phyloP scores from a whole-genome alignment of 2,888 invertebrate genomes.

The Eumerus sabulonum region DNA sequence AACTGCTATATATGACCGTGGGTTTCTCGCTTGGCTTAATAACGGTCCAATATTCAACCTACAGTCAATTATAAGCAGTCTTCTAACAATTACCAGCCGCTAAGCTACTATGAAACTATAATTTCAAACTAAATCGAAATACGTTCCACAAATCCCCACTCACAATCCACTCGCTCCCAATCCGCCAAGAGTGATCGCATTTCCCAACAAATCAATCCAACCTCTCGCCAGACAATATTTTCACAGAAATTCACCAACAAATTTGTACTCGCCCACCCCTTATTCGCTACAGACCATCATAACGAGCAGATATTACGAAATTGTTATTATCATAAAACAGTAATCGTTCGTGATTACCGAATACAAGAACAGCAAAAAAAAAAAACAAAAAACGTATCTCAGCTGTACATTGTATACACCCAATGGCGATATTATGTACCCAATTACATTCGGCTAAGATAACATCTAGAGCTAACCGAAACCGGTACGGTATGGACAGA shows the following conservation, averaged over 20 bases:
- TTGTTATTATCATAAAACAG: constrained; percentile 27
- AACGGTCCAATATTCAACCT: too few species aligned
- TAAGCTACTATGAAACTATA: not conserved
- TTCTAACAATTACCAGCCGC: too few species aligned
- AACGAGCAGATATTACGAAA: constrained; percentile 14
- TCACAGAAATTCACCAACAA: not conserved
- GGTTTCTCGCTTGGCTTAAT: too few species aligned
- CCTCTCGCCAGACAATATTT: too few species aligned
- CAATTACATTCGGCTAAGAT: constrained; percentile 47
- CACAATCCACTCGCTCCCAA: not conserved
- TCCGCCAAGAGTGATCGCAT: too few species aligned
- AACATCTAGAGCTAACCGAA: constrained; percentile 40
- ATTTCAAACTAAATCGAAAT: not conserved
- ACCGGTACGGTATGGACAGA: constrained; percentile 57
- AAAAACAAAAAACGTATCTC: too few species aligned
- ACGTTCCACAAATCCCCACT: not conserved
- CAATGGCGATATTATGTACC: constrained; percentile 28
- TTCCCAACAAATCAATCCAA: too few species aligned
- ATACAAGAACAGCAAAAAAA: too few species aligned
- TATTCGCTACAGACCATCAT: not conserved
- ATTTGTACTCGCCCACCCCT: not conserved
- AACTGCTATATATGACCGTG: too few species aligned
- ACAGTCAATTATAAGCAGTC: too few species aligned
- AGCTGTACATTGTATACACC: too few species aligned
- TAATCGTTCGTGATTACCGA: constrained; percentile 26